Evolutionary conservation across 2,888 invertebrate genomes (phyloP), one percentile per base, ranked within the genome.

Genomic region (Germaria angustata): DNA sequence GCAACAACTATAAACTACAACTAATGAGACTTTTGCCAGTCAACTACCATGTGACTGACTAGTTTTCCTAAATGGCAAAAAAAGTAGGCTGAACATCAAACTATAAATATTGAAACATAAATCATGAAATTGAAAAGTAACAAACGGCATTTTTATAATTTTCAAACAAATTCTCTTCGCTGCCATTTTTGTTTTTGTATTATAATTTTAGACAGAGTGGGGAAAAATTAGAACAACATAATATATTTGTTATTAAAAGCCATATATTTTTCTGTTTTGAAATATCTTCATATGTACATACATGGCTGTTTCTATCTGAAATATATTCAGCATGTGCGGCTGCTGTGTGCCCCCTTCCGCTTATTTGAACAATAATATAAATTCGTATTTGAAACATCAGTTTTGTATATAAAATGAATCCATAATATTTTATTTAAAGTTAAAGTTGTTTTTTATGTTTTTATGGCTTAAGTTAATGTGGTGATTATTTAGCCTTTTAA

Each of bases 401-500:
- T 49, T 61, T 39, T 53, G 32, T 57, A 34, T n/a, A 9, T 36
- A 55, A 55, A 57, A 49, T 75, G 65, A 66, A 78, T 71, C 55
- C 46, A 69, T 63, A 63, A 59, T 39, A 73, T 69, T 75, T 66
- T 63, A 72, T 81, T 63, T 81, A 78, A 63, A 39, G 20, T 69
- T 65, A 57, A 51, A 69, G 57, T 36, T 63, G 73, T 57, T 71
- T 71, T 63, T 51, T 61, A 34, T 79, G 32, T 72, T 63, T 79
- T 80, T 80, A 73, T 68, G 66, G 66, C 4, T 59, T 32, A 79
- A 71, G 61, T 79, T 82, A 82, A 82, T 82, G 76, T 66, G 82
- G 82, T 75, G 75, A 82, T 82, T 82, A 79, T 75, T 79, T 82
- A 82, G 82, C 82, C 82, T 71, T 71, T 82, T 82, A 82, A 82